phyloP scores from a whole-genome alignment of 1,140 invertebrate species.

The Drosophila malerkotliana region DNA sequence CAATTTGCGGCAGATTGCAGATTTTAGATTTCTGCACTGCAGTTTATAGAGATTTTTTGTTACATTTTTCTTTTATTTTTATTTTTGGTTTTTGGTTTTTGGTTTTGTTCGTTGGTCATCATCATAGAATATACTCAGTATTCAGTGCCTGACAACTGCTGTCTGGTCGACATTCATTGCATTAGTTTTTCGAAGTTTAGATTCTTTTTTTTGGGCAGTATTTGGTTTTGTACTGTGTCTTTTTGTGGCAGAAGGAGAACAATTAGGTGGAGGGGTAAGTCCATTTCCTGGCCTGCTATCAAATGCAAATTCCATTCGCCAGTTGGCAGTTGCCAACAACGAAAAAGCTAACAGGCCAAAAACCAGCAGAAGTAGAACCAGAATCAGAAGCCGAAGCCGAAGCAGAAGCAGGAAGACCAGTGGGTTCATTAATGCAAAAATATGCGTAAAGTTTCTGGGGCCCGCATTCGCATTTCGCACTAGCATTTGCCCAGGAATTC shows the following conservation, averaged over 20 bases:
- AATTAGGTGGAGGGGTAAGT: slow-evolving; percentile 29
- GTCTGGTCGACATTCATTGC: slow-evolving; percentile 54
- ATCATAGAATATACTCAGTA: neutral
- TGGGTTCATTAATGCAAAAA: slow-evolving; percentile 46
- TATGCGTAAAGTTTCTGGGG: slow-evolving; percentile 36
- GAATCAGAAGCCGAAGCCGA: neutral
- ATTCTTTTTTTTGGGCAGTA: neutral
- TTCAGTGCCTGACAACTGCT: neutral
- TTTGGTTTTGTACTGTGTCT: neutral
- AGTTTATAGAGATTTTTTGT: slow-evolving; percentile 1
- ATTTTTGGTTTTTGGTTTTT: neutral
- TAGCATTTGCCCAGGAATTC: slow-evolving; percentile 4
- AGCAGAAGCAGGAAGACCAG: neutral
- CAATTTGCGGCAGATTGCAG: slow-evolving; percentile 47
- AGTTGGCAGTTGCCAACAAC: neutral
- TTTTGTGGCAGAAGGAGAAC: slow-evolving; percentile 11
- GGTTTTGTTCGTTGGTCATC: neutral
- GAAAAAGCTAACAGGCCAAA: neutral
- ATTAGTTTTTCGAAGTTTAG: slow-evolving; percentile 30
- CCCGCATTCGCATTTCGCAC: slow-evolving; percentile 4
- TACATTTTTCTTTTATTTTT: neutral
- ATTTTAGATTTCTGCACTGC: slow-evolving; percentile 9
- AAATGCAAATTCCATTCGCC: slow-evolving; percentile 19
- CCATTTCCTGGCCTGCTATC: slow-evolving; percentile 10
- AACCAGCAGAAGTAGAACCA: neutral